These are phyloP conservation scores for Drosophila pachea DNA, from an alignment of 1,140 invertebrate genomes.

Conservation along the genomic window DNA sequence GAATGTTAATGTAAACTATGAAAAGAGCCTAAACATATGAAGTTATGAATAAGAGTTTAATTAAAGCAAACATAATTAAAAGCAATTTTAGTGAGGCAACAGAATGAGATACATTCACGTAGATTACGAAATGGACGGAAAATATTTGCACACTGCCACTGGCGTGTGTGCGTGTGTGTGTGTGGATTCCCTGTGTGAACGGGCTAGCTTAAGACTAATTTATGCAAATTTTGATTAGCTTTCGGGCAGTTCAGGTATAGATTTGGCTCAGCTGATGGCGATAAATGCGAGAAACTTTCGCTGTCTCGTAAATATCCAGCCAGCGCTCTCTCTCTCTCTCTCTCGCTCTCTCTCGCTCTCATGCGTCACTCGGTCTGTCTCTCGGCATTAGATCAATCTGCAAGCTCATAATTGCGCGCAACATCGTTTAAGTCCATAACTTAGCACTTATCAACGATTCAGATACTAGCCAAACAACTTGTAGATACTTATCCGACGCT, in stretches of 20 bases:
- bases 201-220: constrained; percentile 35
- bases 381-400: constrained; percentile 7
- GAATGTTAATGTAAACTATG: not conserved
- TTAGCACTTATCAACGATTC: constrained; percentile 48
- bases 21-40: not conserved
- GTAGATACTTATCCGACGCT: constrained; percentile 46
- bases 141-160: not conserved
- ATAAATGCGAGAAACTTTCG: constrained; percentile 29
- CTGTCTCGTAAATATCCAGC: constrained; percentile 19
- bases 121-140: not conserved
- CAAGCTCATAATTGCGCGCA: constrained; percentile 31
- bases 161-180: not conserved
- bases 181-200: not conserved
- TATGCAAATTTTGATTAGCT: constrained; percentile 65
- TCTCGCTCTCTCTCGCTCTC: not conserved
- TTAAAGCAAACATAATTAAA: constrained; percentile 3
- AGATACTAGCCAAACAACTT: constrained; percentile 52
- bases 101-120: no score
- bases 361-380: not conserved
- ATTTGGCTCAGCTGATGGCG: constrained; percentile 22
- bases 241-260: constrained; percentile 31
- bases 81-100: not conserved
- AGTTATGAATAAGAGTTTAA: not conserved
- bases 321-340: not conserved
- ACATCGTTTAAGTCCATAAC: constrained; percentile 40